These are phyloP conservation scores for Aulostomus chinensis DNA, from an alignment of 2,797 vertebrate genomes.

Conservation along the genomic window DNA sequence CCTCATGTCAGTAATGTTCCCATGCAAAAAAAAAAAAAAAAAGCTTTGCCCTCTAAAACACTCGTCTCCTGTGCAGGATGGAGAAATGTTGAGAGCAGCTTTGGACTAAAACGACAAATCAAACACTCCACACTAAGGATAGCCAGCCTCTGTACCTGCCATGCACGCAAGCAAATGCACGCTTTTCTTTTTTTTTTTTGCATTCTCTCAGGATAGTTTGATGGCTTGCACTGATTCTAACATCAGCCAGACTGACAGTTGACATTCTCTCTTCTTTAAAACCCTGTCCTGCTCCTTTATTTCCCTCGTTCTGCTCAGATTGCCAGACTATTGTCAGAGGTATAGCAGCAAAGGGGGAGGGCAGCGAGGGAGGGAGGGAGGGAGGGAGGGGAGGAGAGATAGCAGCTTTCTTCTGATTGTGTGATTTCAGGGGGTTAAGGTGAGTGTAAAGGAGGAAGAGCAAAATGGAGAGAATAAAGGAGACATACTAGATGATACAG, in stretches of 20 bases:
- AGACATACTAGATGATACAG: slow-evolving; percentile 8
- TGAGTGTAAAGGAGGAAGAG: slow-evolving; percentile 20
- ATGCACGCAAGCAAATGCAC: slow-evolving; percentile 32
- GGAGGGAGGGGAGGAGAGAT: slow-evolving; percentile 36
- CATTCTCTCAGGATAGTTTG: slow-evolving; percentile 57
- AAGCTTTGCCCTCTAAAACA: slow-evolving; percentile 34
- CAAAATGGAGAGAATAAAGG: slow-evolving; percentile 25
- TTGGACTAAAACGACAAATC: slow-evolving; percentile 52
- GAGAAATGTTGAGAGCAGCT: slow-evolving; percentile 46
- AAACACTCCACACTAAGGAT: slow-evolving; percentile 39
- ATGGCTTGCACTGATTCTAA: slow-evolving; percentile 63
- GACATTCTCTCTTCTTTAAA: slow-evolving; percentile 83
- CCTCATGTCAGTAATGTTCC: slow-evolving; percentile 12
- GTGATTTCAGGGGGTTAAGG: slow-evolving; percentile 43
- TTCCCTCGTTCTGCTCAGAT: slow-evolving; percentile 63
- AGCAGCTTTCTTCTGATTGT: slow-evolving; percentile 63
- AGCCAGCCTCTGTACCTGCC: slow-evolving; percentile 40
- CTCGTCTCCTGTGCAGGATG: slow-evolving; percentile 25
- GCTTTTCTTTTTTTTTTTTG: slow-evolving; percentile 19
- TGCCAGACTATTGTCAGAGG: slow-evolving; percentile 74
- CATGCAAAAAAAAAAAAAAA: slow-evolving; percentile 13
- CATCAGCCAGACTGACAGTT: slow-evolving; percentile 83
- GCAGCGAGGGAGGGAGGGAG: neutral
- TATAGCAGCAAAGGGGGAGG: slow-evolving; percentile 23
- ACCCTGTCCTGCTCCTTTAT: slow-evolving; percentile 68